Evolutionary conservation across 2,888 invertebrate genomes (phyloP).

Genomic region (Zygothrica quintamaculata): DNA sequence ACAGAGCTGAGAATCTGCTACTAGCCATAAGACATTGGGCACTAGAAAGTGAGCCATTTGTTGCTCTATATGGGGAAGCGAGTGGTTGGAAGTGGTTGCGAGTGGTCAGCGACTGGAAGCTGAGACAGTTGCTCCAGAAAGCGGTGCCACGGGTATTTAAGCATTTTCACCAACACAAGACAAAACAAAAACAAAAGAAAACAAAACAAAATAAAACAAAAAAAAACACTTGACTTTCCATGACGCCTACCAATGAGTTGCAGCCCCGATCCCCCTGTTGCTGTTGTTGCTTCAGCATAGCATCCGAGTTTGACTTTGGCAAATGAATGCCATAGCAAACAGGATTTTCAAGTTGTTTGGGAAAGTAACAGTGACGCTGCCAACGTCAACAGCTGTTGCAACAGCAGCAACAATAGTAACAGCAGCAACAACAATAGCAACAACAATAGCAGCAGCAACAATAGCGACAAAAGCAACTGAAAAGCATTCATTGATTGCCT

Average conservation of each 20-base stretch:
- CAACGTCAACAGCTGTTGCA: slow-evolving; percentile 48
- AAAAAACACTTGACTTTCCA: slow-evolving; percentile 34
- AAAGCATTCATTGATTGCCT: slow-evolving; percentile 72
- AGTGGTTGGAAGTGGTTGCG: background rate
- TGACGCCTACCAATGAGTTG: slow-evolving; percentile 17
- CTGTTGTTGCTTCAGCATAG: background rate
- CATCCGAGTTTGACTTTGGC: slow-evolving; percentile 52
- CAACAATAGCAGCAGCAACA: slow-evolving; percentile 19
- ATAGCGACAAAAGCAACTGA: slow-evolving; percentile 24
- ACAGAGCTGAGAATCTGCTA: slow-evolving; percentile 9
- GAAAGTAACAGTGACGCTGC: slow-evolving; percentile 59
- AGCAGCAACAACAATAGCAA: slow-evolving; percentile 24
- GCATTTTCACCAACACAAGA: slow-evolving; percentile 40
- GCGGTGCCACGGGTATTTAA: slow-evolving; percentile 5
- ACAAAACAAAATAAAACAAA: slow-evolving; percentile 20
- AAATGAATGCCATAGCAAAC: slow-evolving; percentile 60
- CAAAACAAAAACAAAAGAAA: background rate
- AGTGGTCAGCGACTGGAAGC: slow-evolving; percentile 6
- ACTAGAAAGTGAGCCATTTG: slow-evolving; percentile 44
- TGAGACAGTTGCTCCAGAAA: slow-evolving; percentile 42
- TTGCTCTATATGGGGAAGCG: slow-evolving; percentile 30
- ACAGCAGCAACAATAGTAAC: slow-evolving; percentile 17
- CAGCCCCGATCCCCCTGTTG: background rate
- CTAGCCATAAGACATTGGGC: slow-evolving; percentile 10
- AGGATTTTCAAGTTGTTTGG: slow-evolving; percentile 69